These are phyloP conservation scores for Apis cerana DNA, from an alignment of 1,140 invertebrate species.

Conservation along the genomic window DNA sequence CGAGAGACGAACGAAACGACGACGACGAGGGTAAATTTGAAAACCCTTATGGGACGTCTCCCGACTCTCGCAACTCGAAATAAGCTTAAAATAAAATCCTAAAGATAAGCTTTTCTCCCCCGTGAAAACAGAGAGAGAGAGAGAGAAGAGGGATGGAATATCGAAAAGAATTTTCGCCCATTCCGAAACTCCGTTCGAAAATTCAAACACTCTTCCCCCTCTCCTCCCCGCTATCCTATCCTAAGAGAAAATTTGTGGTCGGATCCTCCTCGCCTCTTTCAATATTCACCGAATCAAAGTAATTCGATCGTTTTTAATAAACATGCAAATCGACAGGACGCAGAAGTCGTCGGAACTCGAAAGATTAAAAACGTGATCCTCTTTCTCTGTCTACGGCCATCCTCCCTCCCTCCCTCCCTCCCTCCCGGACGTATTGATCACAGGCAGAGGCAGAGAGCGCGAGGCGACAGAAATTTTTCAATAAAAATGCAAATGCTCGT, in stretches of 20 bases:
- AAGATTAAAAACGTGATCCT: constrained; percentile 52
- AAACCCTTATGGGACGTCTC: not conserved
- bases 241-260: too few relatives aligned
- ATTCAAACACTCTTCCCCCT: not conserved
- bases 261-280: not conserved
- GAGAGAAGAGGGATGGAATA: too few relatives aligned
- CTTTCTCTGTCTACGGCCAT: not conserved
- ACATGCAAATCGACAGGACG: constrained; percentile 44
- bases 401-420: not conserved
- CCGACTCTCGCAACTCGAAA: not conserved
- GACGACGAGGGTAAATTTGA: not conserved
- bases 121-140: too few relatives aligned
- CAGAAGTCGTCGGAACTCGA: constrained; percentile 35
- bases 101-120: not conserved
- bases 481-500: constrained; percentile 53
- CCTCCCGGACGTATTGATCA: constrained; percentile 17
- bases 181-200: not conserved
- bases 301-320: constrained; percentile 49
- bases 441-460: too few relatives aligned
- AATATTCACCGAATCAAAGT: constrained; percentile 42
- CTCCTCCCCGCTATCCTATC: too few relatives aligned
- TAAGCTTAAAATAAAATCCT: not conserved
- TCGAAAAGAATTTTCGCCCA: too few relatives aligned
- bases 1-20: too few relatives aligned
- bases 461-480: constrained; percentile 42